phyloP scores from a whole-genome alignment of 2,888 invertebrate genomes.

The Nysson spinosus region DNA sequence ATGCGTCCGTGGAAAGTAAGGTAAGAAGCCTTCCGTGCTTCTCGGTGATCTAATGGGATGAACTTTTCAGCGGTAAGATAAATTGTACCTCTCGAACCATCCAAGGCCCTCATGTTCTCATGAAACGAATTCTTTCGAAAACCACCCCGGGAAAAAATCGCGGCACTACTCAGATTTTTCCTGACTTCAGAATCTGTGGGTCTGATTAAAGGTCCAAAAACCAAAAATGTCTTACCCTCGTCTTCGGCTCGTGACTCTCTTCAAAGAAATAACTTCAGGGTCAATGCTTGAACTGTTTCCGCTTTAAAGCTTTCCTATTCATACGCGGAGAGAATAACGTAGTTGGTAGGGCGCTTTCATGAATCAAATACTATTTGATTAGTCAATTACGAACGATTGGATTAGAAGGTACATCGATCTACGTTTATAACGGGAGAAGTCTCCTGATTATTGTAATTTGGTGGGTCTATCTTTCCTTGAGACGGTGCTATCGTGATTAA shows the following conservation, averaged over 20 bases:
- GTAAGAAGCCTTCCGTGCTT: slow-evolving; percentile 10
- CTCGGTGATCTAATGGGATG: slow-evolving; percentile 37
- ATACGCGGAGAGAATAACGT: too few species aligned
- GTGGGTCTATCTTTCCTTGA: slow-evolving; percentile 39
- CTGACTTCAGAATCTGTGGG: too few species aligned
- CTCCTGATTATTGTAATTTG: slow-evolving; percentile 4
- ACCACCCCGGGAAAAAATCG: background rate
- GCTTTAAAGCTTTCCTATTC: too few species aligned
- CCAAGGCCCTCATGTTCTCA: background rate
- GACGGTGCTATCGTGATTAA: slow-evolving; percentile 54
- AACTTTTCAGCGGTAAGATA: slow-evolving; percentile 34
- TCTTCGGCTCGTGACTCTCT: too few species aligned
- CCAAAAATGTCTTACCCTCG: too few species aligned
- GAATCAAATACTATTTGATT: too few species aligned
- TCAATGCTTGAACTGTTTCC: too few species aligned
- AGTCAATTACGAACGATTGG: too few species aligned
- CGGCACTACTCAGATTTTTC: slow-evolving; percentile 7
- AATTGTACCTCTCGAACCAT: slow-evolving; percentile 24
- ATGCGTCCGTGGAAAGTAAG: slow-evolving; percentile 18
- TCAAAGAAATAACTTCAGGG: too few species aligned
- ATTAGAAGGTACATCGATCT: too few species aligned
- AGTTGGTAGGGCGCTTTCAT: too few species aligned
- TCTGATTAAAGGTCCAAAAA: too few species aligned
- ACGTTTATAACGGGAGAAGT: slow-evolving; percentile 11
- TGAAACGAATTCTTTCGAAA: slow-evolving; percentile 10